Percentiles rank a stretch among this genome's conserved stretches.
Evolutionary conservation across 2,113 vertebrate species (phyloP).

Genomic region (Tor tambroides): DNA sequence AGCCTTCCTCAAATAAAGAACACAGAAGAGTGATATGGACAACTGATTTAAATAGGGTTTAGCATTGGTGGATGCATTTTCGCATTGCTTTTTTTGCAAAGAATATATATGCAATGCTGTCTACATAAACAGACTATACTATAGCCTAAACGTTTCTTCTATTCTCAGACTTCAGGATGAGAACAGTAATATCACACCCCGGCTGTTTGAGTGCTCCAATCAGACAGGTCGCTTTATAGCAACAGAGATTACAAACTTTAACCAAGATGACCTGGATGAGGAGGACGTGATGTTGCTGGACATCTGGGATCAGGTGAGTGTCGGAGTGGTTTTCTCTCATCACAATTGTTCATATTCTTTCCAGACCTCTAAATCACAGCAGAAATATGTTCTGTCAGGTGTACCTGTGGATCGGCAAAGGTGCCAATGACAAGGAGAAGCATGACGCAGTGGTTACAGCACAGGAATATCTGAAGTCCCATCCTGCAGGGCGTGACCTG

Average conservation of each 20-base stretch:
- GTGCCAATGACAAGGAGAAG: slow-evolving; percentile 77
- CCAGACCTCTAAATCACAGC: background rate
- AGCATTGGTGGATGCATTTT: background rate
- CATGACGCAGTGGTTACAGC: slow-evolving; percentile 68
- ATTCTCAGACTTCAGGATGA: slow-evolving; percentile 80
- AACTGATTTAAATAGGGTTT: background rate
- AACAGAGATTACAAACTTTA: slow-evolving; percentile 82
- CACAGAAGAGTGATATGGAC: background rate
- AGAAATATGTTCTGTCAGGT: slow-evolving; percentile 68
- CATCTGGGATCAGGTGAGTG: slow-evolving; percentile 82
- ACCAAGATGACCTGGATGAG: slow-evolving; percentile 84
- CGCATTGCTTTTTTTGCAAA: background rate
- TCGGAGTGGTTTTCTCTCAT: background rate
- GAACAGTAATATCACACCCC: slow-evolving; percentile 65
- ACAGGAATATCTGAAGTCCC: slow-evolving; percentile 81
- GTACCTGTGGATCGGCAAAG: slow-evolving; percentile 84
- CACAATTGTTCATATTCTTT: background rate
- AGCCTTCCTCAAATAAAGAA: background rate
- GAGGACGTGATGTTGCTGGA: slow-evolving; percentile 84
- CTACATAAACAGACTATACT: background rate
- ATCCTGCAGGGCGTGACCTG: slow-evolving; percentile 76
- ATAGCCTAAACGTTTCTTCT: background rate
- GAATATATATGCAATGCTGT: background rate
- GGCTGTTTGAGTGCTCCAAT: slow-evolving; percentile 89
- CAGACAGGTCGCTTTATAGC: slow-evolving; percentile 83